Base-by-base conservation (phyloP, 1,140 invertebrate genomes). In the silkworm (Bombyx mori) region DNA sequence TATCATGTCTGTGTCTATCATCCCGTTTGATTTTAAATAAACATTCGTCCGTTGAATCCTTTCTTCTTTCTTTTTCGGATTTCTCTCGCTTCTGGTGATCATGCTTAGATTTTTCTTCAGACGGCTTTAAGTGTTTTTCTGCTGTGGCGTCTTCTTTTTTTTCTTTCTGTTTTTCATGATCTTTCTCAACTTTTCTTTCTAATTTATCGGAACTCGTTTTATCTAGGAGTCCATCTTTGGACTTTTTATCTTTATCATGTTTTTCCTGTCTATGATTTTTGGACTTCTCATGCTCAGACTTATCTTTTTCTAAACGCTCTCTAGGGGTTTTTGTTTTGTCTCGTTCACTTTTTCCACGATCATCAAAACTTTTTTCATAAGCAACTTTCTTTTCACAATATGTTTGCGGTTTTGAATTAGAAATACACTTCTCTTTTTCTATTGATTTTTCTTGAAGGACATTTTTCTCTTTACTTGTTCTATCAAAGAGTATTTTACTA, bases 301-400 rank as follows among this genome's bases (percentile, higher is more conserved):
- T 85, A 71, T 91, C 90, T 65, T 77, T 86, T 57, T 84, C 85
- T 44, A 57, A 44, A 3, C 83, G 79, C 48, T 90, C 88, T 69
- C 82, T 82, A 49, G 45, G 53, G 49, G 70, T 65, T 49, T 68
- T 73, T 52, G 56, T 35, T 62, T 76, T 85, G 10, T 79, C 77
- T 54, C 68, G 63, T 18, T 84, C 88, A 54, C 64, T 75, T 69
- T 80, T 84, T 42, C 63, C 44, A 56, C 65, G 56, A 8, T 79
- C 79, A 18, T 82, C 80, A 6, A 62, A 42, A 60, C 65, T 64
- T 73, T 83, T 75, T 47, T 78, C 74, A 63, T 62, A 66, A 51
- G 88, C 79, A 52, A 54, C 8, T 58, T 71, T 73, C 65, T 68
- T 80, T 45, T 80, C 76, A 8, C 56, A 12, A 42, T 58, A 61